Evolutionary conservation across 2,113 vertebrate genomes (phyloP), one percentile per base, ranked within the genome.

Genomic region (Hemichromis elongatus): DNA sequence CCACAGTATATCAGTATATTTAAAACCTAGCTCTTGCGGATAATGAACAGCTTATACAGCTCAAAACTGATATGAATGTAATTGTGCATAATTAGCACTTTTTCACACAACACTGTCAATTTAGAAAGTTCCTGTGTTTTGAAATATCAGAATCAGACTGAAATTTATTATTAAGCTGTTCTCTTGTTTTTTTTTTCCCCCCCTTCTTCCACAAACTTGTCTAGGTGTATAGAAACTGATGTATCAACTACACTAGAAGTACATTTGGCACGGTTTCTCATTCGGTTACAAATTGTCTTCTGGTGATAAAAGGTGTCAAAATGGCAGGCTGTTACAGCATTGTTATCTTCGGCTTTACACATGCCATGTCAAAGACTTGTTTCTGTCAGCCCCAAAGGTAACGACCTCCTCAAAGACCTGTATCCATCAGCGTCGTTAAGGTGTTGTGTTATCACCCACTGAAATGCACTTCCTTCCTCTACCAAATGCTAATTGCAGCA

Each of bases 371-470:
- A 53, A 82, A 61, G 40, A 54, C 63, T 6, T 13, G 3, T 54
- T 80, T 56, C 47, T 42, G 1, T 68, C 61, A 63, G 33, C 61
- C 40, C 9, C 30, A 7, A 4, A 79, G 61, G 37, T 57, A 73
- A 1, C 47, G 45, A 61, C 52, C 55, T 52, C 47, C 77, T 77
- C 40, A 79, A 42, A 88, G 66, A 53, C 57, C 10, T 55, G 37
- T 30, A 68, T 79, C 82, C 54, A 84, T 80, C 81, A 79, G 16
- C 54, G 2, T 9, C 2, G 6, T 40, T 50, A 50, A 68, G 82
- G 88, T 88, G 89, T 47, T 59, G 79, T 79, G 24, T 84, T 85
- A 84, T 87, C 85, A 90, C 82, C 81, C 82, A 30, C 83, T 52
- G 26, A 85, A 92, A 82, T 30, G 21, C 50, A 50, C 61, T 52